These are phyloP conservation scores for Leptinotarsa lineolata DNA, from an alignment of 1,140 invertebrate genomes.

Conservation along the genomic window DNA sequence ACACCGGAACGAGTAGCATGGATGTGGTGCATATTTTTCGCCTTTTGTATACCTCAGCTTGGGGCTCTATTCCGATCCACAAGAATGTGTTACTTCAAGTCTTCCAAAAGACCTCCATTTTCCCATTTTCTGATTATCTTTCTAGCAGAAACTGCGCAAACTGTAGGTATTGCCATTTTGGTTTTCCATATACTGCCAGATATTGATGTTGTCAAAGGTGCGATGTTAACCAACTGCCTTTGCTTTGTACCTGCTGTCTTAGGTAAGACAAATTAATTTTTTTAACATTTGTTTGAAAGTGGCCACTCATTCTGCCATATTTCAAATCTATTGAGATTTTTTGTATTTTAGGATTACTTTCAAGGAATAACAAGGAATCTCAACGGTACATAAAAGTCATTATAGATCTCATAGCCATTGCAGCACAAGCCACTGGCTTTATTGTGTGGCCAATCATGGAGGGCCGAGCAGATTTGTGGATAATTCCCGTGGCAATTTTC, in stretches of 20 bases:
- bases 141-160: constrained; percentile 84
- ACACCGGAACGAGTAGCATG: constrained; percentile 85
- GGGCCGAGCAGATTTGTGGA: constrained; percentile 71
- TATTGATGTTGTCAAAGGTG: constrained; percentile 88
- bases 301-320: not conserved
- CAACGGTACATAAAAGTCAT: constrained; percentile 78
- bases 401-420: constrained; percentile 80
- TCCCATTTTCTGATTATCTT: constrained; percentile 73
- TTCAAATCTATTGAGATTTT: too few relatives aligned
- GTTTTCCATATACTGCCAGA: constrained; percentile 88
- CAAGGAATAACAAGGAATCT: constrained; percentile 78
- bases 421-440: constrained; percentile 85
- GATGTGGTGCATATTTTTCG: constrained; percentile 91
- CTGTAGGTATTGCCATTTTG: constrained; percentile 80
- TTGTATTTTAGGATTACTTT: constrained; percentile 69
- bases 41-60: constrained; percentile 84
- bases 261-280: constrained; percentile 55
- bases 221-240: constrained; percentile 92
- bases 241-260: constrained; percentile 85
- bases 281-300: not conserved
- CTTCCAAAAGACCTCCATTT: constrained; percentile 68
- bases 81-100: constrained; percentile 90
- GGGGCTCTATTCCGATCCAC: constrained; percentile 82
- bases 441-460: constrained; percentile 86
- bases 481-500: constrained; percentile 81